Evolutionary conservation across 2,113 vertebrate species (phyloP).

Genomic region (Ceuthmochares aereus): DNA sequence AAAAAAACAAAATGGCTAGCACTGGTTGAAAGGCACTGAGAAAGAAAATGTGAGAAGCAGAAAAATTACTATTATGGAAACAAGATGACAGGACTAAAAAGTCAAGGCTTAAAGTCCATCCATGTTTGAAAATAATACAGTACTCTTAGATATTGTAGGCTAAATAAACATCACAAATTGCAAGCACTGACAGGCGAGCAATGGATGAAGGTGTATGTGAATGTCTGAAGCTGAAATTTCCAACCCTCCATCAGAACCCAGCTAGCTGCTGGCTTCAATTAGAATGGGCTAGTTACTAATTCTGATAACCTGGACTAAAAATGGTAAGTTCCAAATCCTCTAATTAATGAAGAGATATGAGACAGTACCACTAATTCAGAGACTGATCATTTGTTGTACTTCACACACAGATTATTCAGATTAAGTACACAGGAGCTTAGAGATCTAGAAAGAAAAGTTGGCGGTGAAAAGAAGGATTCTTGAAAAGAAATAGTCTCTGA

Average conservation of each 20-base stretch:
- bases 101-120: neutral
- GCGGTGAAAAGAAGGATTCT: neutral
- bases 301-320: neutral
- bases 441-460: neutral
- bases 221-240: neutral
- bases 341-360: neutral
- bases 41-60: neutral
- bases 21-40: neutral
- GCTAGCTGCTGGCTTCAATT: neutral
- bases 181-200: neutral
- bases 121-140: neutral
- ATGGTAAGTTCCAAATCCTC: neutral
- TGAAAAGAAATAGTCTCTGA: neutral
- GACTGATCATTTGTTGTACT: neutral
- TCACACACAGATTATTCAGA: accelerated
- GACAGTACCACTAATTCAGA: neutral
- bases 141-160: neutral
- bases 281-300: neutral
- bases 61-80: neutral
- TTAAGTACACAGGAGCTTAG: neutral
- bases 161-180: neutral
- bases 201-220: neutral
- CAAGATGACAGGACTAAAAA: neutral
- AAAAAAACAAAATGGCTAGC: neutral
- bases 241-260: neutral